Evolutionary conservation across 2,888 invertebrate genomes (phyloP).

Genomic region (Chrysolina americana): DNA sequence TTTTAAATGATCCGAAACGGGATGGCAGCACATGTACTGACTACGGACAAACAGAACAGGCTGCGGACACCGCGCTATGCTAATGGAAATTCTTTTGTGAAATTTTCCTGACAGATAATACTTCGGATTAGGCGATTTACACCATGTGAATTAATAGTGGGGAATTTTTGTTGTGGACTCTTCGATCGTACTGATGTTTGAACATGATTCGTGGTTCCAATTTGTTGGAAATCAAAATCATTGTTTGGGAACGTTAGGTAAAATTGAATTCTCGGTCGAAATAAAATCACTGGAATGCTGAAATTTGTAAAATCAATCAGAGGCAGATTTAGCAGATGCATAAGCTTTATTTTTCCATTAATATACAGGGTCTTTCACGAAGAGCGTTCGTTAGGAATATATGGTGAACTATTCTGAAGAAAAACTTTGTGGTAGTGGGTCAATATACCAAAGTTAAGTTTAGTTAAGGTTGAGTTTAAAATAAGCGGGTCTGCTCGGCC

Average conservation of each 20-base stretch:
- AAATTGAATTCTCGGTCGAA: not conserved
- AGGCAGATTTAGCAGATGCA: too few species aligned
- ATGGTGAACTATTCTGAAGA: too few species aligned
- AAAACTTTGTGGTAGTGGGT: too few species aligned
- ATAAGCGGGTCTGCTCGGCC: too few species aligned
- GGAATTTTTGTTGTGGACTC: conserved; percentile 6
- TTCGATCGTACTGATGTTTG: not conserved
- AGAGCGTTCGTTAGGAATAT: too few species aligned
- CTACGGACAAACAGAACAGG: conserved; percentile 49
- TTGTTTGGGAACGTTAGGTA: not conserved
- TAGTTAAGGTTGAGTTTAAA: too few species aligned
- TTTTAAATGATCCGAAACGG: conserved; percentile 53
- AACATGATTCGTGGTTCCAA: not conserved
- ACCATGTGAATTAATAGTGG: conserved; percentile 18
- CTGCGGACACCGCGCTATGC: conserved; percentile 51
- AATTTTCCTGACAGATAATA: conserved; percentile 45
- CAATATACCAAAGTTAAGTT: too few species aligned
- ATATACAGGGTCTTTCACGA: too few species aligned
- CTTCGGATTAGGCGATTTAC: conserved; percentile 6
- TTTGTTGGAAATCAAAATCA: not conserved
- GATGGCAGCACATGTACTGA: conserved; percentile 52
- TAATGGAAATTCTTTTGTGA: conserved; percentile 55
- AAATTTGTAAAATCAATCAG: too few species aligned
- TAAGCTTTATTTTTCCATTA: too few species aligned
- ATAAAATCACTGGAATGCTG: not conserved